Base-by-base conservation (phyloP, 2,888 invertebrate genomes). In the Helleia helle region DNA sequence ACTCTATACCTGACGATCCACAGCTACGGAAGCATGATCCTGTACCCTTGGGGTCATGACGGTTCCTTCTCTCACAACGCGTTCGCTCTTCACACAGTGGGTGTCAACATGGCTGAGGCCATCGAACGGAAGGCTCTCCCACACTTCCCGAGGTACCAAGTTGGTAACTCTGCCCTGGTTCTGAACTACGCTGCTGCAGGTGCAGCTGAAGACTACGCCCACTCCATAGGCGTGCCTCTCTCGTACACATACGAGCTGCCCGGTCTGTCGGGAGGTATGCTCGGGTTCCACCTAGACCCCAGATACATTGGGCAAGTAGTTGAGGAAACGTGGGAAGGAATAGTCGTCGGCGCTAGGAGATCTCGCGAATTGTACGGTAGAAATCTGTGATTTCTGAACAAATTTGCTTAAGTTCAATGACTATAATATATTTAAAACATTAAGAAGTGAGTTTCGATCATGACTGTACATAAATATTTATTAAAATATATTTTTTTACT, bases 1-100 rank as follows among this genome's bases (percentile, higher is more conserved):
- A 85, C 89, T 36, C 71, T 91, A 45, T 94, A 93, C 62, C 58
- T 94, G 5, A 88, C 91, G 1, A 73, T 94, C 45, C 94, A 94
- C 59, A 90, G 93, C n/a, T 93, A 87, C 54, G 93, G 93, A 8
- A 86, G 87, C 49, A 89, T 87, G 62, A 63, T 91, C 15, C 61
- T 91, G 2, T 90, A 91, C 56, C 89, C 90, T 0, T 92, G 90
- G 89, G 91, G 90, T 1, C 90, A 86, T 48, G 87, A 87, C 12
- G 68, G 71, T 34, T 62, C 68, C 1, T 58, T 86, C 38, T 88
- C 88, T 3, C 62, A 65, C 2, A 84, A 88, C 38, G 79, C 73
- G 6, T 62, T 77, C 0, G 70, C 68, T 38, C 69, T 88, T 0
- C 72, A 81, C 17, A 51, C 55, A 1, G 69, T 86, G 2, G 87